Conservation (phyloP, 2,113 vertebrate genomes). For the Chamaetylas fuelleborni region DNA sequence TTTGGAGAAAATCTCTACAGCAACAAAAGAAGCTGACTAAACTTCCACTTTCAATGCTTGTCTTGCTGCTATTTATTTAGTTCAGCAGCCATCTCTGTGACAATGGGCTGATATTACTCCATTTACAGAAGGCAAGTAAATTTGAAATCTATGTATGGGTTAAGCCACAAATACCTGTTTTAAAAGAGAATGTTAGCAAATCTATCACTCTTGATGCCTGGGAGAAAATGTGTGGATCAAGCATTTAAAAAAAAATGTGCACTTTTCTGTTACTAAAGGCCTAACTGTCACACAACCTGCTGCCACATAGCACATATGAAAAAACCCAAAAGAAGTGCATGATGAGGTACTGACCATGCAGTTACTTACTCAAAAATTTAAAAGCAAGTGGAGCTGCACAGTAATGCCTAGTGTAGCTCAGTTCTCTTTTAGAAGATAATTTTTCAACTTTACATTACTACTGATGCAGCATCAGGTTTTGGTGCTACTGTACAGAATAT, state of each 20-base stretch:
- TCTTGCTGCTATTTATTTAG: background rate
- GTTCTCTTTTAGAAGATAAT: background rate
- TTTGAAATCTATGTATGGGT: background rate
- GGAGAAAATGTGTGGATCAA: background rate
- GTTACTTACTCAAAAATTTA: background rate
- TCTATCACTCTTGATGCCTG: background rate
- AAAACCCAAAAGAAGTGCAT: background rate
- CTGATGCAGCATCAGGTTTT: background rate
- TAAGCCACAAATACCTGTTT: background rate
- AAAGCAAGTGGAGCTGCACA: background rate
- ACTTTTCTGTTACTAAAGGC: background rate
- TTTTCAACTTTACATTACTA: background rate
- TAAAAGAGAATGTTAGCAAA: background rate
- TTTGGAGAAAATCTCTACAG: background rate
- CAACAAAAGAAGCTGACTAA: background rate
- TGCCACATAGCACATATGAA: background rate
- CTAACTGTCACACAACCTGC: background rate
- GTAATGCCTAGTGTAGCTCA: background rate
- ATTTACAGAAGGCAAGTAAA: background rate
- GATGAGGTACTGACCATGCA: background rate
- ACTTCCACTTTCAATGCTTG: background rate
- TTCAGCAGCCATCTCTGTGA: background rate
- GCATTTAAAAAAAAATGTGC: fast-evolving
- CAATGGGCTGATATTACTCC: background rate
- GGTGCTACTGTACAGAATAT: background rate